These are phyloP conservation scores for Benthosema pterotum DNA, from an alignment of 2,797 vertebrate species.

Conservation along the genomic window DNA sequence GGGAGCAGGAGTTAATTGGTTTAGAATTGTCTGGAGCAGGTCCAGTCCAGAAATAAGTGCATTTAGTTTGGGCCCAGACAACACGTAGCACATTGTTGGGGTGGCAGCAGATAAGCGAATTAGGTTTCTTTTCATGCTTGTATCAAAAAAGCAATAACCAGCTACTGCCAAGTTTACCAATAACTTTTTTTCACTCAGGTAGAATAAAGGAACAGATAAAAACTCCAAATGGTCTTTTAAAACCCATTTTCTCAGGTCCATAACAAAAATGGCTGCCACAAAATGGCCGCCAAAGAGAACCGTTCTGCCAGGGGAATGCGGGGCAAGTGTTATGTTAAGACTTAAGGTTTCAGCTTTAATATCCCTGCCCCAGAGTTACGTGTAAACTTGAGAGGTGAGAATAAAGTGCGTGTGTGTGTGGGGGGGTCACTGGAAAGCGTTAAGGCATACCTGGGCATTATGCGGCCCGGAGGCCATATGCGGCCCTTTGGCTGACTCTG, in stretches of 20 bases:
- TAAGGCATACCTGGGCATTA: too few species aligned
- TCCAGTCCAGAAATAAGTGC: slow-evolving; percentile 46
- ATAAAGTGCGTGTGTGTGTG: slow-evolving; percentile 22
- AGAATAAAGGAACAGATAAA: slow-evolving; percentile 28
- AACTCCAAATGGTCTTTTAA: too few species aligned
- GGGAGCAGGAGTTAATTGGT: slow-evolving; percentile 62
- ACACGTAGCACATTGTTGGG: slow-evolving; percentile 35
- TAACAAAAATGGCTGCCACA: too few species aligned
- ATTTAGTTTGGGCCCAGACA: slow-evolving; percentile 52
- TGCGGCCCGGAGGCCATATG: too few species aligned
- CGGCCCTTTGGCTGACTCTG: too few species aligned
- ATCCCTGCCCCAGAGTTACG: slow-evolving; percentile 37
- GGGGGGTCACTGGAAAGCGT: slow-evolving; percentile 49
- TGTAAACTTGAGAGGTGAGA: slow-evolving; percentile 33
- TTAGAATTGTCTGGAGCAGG: slow-evolving; percentile 58
- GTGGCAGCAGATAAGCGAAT: too few species aligned
- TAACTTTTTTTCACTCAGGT: slow-evolving; percentile 54
- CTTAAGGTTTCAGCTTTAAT: slow-evolving; percentile 31
- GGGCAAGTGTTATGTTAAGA: slow-evolving; percentile 19
- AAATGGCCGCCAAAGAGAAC: slow-evolving; percentile 60
- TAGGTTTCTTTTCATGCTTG: slow-evolving; percentile 54
- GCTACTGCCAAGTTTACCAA: slow-evolving; percentile 45
- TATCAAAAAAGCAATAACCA: slow-evolving; percentile 50
- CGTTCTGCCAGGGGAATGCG: slow-evolving; percentile 40
- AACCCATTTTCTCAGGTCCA: slow-evolving; percentile 30